Percentiles rank a stretch among this genome's conserved stretches.
phyloP scores from a whole-genome alignment of 2,888 invertebrate species.

The Caenorhabditis macrosperma region DNA sequence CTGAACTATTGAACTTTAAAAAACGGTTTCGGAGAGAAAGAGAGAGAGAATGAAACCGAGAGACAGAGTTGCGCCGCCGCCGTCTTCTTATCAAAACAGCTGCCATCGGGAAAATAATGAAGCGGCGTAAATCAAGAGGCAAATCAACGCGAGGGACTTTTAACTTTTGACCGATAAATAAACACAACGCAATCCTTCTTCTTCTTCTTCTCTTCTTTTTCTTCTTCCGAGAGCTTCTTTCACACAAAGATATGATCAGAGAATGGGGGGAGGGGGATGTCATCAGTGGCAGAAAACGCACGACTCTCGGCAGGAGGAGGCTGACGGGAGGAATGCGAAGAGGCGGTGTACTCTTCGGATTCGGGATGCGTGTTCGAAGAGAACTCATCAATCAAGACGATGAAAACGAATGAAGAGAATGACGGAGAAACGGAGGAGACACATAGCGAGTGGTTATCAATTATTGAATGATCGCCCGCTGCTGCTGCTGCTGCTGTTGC shows the following conservation, averaged over 20 bases:
- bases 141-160: conserved; percentile 12
- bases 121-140: conserved; percentile 5
- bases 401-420: conserved; percentile 8
- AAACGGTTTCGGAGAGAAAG: too few species aligned
- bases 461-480: conserved; percentile 25
- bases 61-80: too few species aligned
- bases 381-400: conserved; percentile 32
- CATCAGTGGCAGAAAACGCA: too few species aligned
- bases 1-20: too few species aligned
- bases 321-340: background rate
- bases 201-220: conserved; percentile 7
- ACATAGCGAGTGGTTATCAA: conserved; percentile 36
- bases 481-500: too few species aligned
- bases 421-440: conserved; percentile 15
- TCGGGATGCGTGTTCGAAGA: conserved; percentile 30
- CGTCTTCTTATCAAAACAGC: conserved; percentile 56
- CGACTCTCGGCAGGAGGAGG: too few species aligned
- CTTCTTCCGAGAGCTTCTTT: background rate
- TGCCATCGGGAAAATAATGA: conserved; percentile 40
- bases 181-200: conserved; percentile 31
- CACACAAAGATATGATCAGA: background rate
- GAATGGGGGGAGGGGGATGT: too few species aligned
- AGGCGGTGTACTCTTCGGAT: conserved; percentile 4
- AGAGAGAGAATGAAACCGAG: too few species aligned
- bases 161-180: conserved; percentile 56